phyloP scores from a whole-genome alignment of 2,113 vertebrate genomes.

The Alexandromys fortis region DNA sequence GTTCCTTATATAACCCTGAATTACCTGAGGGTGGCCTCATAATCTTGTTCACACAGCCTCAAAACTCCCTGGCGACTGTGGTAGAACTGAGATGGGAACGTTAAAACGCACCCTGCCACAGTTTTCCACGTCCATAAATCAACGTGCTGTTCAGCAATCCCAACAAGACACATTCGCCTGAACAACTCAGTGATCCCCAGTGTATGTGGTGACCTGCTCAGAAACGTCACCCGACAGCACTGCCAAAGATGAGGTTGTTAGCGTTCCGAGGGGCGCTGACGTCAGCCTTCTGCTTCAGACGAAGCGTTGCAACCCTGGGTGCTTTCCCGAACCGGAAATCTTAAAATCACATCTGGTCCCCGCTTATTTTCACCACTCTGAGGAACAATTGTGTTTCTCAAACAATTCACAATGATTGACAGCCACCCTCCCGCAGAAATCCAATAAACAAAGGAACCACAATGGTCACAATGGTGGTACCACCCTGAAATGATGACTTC shows the following conservation, averaged over 20 bases:
- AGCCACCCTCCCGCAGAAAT: background rate
- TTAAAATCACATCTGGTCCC: slow-evolving; percentile 17
- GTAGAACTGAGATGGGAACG: slow-evolving; percentile 37
- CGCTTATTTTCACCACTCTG: slow-evolving; percentile 7
- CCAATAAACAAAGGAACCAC: background rate
- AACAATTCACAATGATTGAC: slow-evolving; percentile 24
- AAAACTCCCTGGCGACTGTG: background rate
- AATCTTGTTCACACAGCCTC: background rate
- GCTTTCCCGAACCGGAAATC: slow-evolving; percentile 28
- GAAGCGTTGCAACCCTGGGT: background rate
- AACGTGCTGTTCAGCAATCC: background rate
- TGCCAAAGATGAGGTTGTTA: background rate
- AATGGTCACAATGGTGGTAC: background rate
- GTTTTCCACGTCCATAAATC: slow-evolving; percentile 18
- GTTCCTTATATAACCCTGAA: background rate
- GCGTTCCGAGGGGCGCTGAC: background rate
- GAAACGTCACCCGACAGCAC: background rate
- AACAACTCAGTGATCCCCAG: slow-evolving; percentile 18
- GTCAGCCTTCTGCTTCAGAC: slow-evolving; percentile 3
- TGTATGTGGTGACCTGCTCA: background rate
- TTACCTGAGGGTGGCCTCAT: background rate
- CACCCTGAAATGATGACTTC: background rate
- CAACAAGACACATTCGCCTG: slow-evolving; percentile 21
- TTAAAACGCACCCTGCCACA: background rate
- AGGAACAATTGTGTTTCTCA: slow-evolving; percentile 32